Evolutionary conservation across 2,797 vertebrate genomes (phyloP), one percentile per base, ranked within the genome.

Genomic region (Thalassophryne amazonica): DNA sequence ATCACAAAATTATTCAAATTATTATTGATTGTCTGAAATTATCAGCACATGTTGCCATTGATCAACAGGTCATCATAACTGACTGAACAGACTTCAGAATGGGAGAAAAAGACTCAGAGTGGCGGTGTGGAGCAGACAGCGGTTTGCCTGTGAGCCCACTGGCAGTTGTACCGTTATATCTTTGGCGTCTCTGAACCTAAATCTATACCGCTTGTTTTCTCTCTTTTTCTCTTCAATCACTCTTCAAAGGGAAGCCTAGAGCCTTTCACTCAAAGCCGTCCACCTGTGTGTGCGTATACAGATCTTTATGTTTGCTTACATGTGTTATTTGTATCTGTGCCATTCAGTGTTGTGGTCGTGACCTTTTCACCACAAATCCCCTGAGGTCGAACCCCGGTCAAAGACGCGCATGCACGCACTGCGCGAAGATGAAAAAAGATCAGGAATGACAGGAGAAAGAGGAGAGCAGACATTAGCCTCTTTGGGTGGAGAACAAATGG

Each of bases 401-500:
- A 54, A 71, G 65, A 69, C 50, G 8, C 46, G 32, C 37, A 36
- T 51, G 38, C 41, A n/a, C 23, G 36, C 30, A 17, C 16, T 24
- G 38, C 22, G 12, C 14, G 17, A 19, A 16, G 9, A 0, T 9
- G 38, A 43, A 48, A 46, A 54, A 51, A 41, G 29, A 57, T 11
- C 27, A 33, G 47, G 39, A 71, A 67, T 48, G 67, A 70, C 15
- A 50, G 54, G 42, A 39, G 67, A 27, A 60, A 69, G 66, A 76
- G 78, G 76, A 81, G 66, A 81, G 76, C 54, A 83, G 80, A 80
- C 78, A 83, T 83, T 78, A 85, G 80, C 39, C 61, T 84, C 69
- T 74, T 67, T 60, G 72, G 73, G 76, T 67, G 56, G 74, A 83
- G 78, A 83, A 83, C 83, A 87, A 87, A 87, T 86, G 77, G 80